Conservation (phyloP, 37 sponge, comb jelly and placozoan genomes). For the Halichondria panicea region DNA sequence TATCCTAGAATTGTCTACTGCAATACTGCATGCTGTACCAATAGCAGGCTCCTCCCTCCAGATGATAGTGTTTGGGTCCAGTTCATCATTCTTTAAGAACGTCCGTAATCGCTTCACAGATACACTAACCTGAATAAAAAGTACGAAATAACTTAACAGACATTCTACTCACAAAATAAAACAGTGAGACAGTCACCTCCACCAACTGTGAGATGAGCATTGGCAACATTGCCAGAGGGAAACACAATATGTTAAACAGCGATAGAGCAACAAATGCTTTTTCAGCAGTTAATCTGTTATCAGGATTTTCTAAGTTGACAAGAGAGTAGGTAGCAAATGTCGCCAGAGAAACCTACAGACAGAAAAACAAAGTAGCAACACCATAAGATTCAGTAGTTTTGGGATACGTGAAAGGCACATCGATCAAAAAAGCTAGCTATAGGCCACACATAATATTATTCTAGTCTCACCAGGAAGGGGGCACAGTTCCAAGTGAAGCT, state of each 20-base stretch:
- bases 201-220: slow-evolving; percentile 74
- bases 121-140: slow-evolving; percentile 84
- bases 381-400: no score
- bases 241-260: slow-evolving; percentile 91
- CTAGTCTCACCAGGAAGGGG: slow-evolving; percentile 81
- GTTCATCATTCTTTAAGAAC: slow-evolving; percentile 77
- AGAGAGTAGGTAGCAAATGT: slow-evolving; percentile 86
- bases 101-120: slow-evolving; percentile 72
- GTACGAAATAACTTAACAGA: neutral
- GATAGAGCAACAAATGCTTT: slow-evolving; percentile 91
- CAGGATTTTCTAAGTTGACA: slow-evolving; percentile 22
- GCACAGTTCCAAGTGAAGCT: slow-evolving; percentile 89
- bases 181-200: no score
- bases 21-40: slow-evolving; percentile 11
- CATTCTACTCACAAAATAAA: no score
- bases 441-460: neutral
- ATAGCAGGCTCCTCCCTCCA: slow-evolving; percentile 23
- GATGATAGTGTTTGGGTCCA: slow-evolving; percentile 70
- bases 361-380: no score
- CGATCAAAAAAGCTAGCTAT: no score
- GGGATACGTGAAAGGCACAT: no score
- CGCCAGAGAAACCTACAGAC: slow-evolving; percentile 86
- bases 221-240: slow-evolving; percentile 91
- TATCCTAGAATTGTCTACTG: neutral
- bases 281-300: slow-evolving; percentile 67